These are phyloP conservation scores for Danio kyathit DNA, from an alignment of 2,797 vertebrate species.

Conservation along the genomic window DNA sequence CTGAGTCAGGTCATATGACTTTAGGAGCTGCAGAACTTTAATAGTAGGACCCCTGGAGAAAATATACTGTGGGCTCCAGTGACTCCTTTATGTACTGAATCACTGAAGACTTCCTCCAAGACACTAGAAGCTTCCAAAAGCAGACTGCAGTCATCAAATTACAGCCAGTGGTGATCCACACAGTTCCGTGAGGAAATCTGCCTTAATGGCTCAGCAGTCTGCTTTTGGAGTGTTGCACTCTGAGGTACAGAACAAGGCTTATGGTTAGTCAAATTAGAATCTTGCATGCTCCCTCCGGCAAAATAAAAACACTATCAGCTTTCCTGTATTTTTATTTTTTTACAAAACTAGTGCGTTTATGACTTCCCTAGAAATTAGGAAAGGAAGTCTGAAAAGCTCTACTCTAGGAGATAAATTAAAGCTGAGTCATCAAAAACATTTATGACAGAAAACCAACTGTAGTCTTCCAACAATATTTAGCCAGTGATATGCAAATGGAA, in stretches of 20 bases:
- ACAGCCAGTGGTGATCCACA: neutral
- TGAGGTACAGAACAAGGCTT: constrained; percentile 13
- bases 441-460: neutral
- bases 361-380: constrained; percentile 28
- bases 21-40: constrained; percentile 7
- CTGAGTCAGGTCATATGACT: constrained; percentile 33
- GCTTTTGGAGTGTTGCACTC: constrained; percentile 31
- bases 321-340: neutral
- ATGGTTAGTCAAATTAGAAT: constrained; percentile 40
- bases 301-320: constrained; percentile 25
- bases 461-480: neutral
- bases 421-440: constrained; percentile 32
- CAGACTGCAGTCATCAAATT: constrained; percentile 37
- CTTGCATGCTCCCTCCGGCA: constrained; percentile 6
- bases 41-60: neutral
- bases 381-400: constrained; percentile 26
- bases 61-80: neutral
- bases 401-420: constrained; percentile 32
- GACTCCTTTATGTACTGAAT: constrained; percentile 6
- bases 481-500: neutral
- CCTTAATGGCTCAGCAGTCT: constrained; percentile 26
- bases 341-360: constrained; percentile 23
- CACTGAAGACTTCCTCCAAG: constrained; percentile 15
- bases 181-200: constrained; percentile 4
- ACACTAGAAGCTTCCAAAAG: constrained; percentile 2